Evolutionary conservation across 1,140 invertebrate genomes (phyloP).

Genomic region (Drosophila micromelanica): DNA sequence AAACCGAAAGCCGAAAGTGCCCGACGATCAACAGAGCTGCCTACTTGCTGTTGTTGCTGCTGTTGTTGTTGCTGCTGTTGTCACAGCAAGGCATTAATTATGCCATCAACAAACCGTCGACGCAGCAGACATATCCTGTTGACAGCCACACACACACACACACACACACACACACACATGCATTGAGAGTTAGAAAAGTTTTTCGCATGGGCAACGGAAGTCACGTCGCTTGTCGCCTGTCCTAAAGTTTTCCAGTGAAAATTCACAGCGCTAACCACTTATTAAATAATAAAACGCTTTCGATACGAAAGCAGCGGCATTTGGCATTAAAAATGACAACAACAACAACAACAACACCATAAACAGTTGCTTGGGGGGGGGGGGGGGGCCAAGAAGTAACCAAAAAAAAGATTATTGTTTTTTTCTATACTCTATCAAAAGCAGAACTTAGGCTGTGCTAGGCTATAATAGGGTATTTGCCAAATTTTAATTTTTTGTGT

Average conservation of each 20-base stretch:
- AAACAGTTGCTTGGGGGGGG: not conserved
- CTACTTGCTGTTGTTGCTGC: not conserved
- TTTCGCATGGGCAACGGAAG: conserved; percentile 73
- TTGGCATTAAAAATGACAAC: conserved; percentile 24
- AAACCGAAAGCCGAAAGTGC: conserved; percentile 57
- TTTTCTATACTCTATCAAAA: too few species aligned
- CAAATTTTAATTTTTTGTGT: too few species aligned
- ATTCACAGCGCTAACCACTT: conserved; percentile 40
- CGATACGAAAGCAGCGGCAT: conserved; percentile 20
- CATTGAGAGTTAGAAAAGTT: conserved; percentile 43
- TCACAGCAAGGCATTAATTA: conserved; percentile 76
- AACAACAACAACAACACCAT: not conserved
- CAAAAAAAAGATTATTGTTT: too few species aligned
- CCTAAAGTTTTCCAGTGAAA: conserved; percentile 65
- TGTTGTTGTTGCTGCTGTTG: conserved; percentile 52
- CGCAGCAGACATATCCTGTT: conserved; percentile 72
- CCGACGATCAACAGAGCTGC: not conserved
- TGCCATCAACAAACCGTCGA: conserved; percentile 74
- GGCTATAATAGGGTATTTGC: too few species aligned
- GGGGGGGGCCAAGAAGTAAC: too few species aligned
- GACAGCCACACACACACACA: conserved; percentile 44
- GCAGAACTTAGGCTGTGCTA: too few species aligned
- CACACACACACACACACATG: conserved; percentile 4
- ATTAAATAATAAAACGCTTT: conserved; percentile 66
- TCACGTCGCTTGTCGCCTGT: conserved; percentile 55